Base-by-base conservation (phyloP, 2,113 vertebrate genomes). In the Python bivittatus region DNA sequence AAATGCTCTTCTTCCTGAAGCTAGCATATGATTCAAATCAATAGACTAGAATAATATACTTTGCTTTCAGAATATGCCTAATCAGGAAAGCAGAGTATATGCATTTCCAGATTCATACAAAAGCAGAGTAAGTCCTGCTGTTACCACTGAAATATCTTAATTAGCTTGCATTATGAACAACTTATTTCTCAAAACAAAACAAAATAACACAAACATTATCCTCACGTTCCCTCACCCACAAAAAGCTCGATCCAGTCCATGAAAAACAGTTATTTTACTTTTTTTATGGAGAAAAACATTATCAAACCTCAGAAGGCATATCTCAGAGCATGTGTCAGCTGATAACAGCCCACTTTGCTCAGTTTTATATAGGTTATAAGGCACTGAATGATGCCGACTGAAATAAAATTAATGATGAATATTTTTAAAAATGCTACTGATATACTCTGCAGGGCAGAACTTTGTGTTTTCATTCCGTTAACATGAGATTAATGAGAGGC, bases 341-440 rank as follows among this genome's bases (percentile, higher is more conserved):
- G 91, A 61, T 84, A 93, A 93, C 7, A 95, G 60, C 58, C 33
- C 27, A 8, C n/a, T 94, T 92, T 33, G 91, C 90, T 92, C 44
- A 33, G 54, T 44, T 84, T 93, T 79, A 72, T 60, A 12, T 3
- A 7, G 61, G 90, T 95, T 96, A 95, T 95, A 96, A 88, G 89
- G 38, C 79, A 93, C 52, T 92, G 89, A 95, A 95, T 95, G 93
- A 0, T 7, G 61, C 61, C 92, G 56, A 93, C 86, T 92, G 61
- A 95, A 95, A 94, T 92, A 79, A 93, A 94, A 38, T 93, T 94
- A 92, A 95, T 91, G 7, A 61, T 93, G 56, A 93, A 88, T 89
- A 92, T 89, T 72, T 72, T 12, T 33, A 57, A 93, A 94, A 53
- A 13, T 88, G 42, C 42, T 90, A 90, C 90, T 11, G 0, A 29